Conservation (phyloP, 2,797 vertebrate genomes). For the Pterois miles region DNA sequence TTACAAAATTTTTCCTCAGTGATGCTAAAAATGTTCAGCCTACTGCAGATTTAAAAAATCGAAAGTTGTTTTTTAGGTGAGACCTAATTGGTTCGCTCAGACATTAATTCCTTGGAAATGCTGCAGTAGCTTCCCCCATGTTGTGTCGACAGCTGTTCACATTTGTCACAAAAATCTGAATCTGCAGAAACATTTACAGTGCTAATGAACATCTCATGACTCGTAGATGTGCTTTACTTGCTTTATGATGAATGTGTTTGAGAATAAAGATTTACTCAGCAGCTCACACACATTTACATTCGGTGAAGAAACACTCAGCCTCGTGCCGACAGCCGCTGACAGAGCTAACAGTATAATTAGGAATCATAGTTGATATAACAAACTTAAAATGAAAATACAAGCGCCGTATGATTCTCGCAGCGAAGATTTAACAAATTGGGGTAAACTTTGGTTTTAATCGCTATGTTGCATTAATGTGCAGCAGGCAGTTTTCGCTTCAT, state of each 20-base stretch:
- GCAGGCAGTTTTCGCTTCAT: constrained; percentile 60
- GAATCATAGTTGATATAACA: constrained; percentile 30
- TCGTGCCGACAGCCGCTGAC: constrained; percentile 57
- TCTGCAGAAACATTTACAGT: not conserved
- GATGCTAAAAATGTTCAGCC: no score
- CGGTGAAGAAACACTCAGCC: constrained; percentile 25
- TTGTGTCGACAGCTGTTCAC: constrained; percentile 10
- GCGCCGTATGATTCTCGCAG: not conserved
- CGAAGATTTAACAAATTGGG: constrained; percentile 11
- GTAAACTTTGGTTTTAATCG: constrained; percentile 49
- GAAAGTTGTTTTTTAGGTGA: not conserved
- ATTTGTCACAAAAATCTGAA: constrained; percentile 12
- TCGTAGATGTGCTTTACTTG: constrained; percentile 10
- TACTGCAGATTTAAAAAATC: not conserved
- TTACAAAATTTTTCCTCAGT: no score
- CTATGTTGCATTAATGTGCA: constrained; percentile 46
- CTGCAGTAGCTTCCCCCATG: not conserved
- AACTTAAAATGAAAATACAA: not conserved
- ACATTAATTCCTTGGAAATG: not conserved
- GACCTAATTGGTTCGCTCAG: not conserved
- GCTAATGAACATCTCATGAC: constrained; percentile 15
- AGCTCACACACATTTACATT: constrained; percentile 15
- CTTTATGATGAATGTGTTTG: constrained; percentile 28
- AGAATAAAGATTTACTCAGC: constrained; percentile 41
- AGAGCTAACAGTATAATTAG: constrained; percentile 16